Evolutionary conservation across 2,113 vertebrate species (phyloP).

Genomic region (Pelusios castaneus): DNA sequence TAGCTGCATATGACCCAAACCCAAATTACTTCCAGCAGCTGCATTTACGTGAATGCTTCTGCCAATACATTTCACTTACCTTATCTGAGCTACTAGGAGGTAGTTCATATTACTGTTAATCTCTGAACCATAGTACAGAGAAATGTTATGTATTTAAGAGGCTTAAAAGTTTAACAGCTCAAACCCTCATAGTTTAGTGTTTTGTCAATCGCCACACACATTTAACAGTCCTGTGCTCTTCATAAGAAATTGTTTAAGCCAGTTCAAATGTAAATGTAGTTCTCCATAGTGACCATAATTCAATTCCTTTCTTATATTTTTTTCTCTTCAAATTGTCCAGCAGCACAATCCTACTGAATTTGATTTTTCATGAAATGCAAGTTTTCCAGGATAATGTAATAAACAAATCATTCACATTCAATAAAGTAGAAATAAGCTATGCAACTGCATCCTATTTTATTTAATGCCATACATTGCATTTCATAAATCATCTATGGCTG

Average conservation of each 20-base stretch:
- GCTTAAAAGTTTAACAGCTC: constrained; percentile 7
- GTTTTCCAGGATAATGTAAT: constrained; percentile 23
- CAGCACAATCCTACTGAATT: neutral
- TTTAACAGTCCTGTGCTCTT: neutral
- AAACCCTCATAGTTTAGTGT: neutral
- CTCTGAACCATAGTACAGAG: neutral
- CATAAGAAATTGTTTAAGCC: neutral
- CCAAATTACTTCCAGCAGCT: neutral
- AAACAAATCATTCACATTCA: neutral
- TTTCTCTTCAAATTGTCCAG: neutral
- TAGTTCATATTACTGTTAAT: neutral
- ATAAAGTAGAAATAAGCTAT: neutral
- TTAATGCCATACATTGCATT: neutral
- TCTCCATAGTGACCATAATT: neutral
- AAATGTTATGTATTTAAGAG: neutral
- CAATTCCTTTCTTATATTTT: neutral
- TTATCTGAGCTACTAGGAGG: neutral
- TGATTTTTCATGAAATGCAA: neutral
- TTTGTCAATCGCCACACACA: neutral
- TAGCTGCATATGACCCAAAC: neutral
- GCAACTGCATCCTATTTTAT: neutral
- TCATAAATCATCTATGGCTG: neutral
- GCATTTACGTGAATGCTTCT: neutral
- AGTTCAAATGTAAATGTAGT: neutral
- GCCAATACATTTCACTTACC: neutral